Percentiles rank a stretch among this genome's conserved stretches.
Evolutionary conservation across 2,113 vertebrate genomes (phyloP).

Genomic region (Myiozetetes cayanensis): DNA sequence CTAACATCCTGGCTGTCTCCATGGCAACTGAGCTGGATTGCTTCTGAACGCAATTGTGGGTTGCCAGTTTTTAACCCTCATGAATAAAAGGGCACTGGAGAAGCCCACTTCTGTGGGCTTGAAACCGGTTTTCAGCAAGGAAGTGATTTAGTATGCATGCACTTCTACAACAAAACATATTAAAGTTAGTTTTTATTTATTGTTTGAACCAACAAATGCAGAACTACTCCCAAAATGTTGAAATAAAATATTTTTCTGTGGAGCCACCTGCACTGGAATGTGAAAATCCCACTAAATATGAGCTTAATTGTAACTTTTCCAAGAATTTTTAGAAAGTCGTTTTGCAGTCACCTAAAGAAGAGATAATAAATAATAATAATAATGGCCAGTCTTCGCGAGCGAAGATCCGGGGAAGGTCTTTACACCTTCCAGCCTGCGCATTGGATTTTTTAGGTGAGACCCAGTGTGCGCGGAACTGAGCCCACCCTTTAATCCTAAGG

Average conservation of each 20-base stretch:
- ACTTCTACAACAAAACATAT: neutral
- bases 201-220: neutral
- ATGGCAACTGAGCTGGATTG: slow-evolving; percentile 32
- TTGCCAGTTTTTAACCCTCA: slow-evolving; percentile 10
- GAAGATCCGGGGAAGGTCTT: too few relatives aligned
- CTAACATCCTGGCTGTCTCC: slow-evolving; percentile 14
- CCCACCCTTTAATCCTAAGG: too few relatives aligned
- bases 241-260: neutral
- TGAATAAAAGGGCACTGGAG: neutral
- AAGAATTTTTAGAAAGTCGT: neutral
- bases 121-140: neutral
- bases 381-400: too few relatives aligned
- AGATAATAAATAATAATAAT: too few relatives aligned
- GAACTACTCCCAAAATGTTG: neutral
- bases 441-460: too few relatives aligned
- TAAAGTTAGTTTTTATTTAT: neutral
- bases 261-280: neutral
- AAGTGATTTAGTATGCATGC: neutral
- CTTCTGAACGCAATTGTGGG: neutral
- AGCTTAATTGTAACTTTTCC: neutral
- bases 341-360: neutral
- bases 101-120: neutral
- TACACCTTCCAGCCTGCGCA: too few relatives aligned
- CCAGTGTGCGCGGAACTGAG: too few relatives aligned
- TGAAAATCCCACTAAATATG: neutral